Conservation (phyloP, 2,113 vertebrate genomes). For the Aphelocoma coerulescens region DNA sequence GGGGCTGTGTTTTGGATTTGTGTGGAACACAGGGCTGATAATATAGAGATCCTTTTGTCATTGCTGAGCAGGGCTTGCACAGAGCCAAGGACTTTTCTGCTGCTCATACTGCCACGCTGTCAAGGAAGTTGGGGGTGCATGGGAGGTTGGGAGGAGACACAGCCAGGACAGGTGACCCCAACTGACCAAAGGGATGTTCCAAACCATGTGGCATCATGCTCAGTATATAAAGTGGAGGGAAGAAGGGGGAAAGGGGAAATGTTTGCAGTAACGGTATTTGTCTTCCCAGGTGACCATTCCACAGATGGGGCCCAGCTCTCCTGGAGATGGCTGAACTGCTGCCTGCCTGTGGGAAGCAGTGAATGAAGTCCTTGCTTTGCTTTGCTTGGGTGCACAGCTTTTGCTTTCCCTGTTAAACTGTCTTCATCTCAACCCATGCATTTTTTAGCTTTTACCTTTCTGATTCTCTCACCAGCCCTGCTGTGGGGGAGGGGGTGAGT, state of each 20-base stretch:
- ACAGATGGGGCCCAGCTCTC: not conserved
- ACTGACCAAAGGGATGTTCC: not conserved
- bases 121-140: rapidly evolving
- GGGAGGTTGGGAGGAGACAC: not conserved
- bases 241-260: not conserved
- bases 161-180: not conserved
- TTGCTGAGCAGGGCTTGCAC: not conserved
- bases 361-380: not conserved
- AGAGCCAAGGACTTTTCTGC: not conserved
- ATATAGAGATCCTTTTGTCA: not conserved
- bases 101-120: rapidly evolving
- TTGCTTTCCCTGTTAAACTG: not conserved
- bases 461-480: not conserved
- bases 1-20: not conserved
- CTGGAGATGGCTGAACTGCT: not conserved
- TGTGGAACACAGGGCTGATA: not conserved
- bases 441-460: not conserved
- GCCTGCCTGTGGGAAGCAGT: not conserved
- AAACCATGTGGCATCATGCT: not conserved
- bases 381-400: not conserved
- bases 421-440: not conserved
- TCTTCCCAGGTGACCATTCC: not conserved
- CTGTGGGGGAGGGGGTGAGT: not conserved
- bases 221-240: too few species aligned
- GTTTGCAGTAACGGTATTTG: not conserved